phyloP scores from a whole-genome alignment of 1,140 invertebrate genomes.

The Cryptotermes secundus region DNA sequence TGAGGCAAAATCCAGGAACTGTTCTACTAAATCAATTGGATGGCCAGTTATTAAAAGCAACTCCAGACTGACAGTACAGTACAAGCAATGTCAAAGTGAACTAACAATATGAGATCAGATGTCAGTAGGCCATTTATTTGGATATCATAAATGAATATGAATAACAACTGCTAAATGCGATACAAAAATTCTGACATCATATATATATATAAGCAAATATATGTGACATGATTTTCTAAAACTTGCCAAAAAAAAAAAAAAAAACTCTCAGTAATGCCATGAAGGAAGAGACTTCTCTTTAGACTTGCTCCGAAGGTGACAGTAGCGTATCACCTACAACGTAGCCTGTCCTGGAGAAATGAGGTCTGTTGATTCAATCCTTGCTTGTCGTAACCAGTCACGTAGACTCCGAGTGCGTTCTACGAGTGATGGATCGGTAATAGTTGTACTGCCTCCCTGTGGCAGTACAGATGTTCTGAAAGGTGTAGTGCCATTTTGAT shows the following conservation, averaged over 20 bases:
- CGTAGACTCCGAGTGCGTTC: constrained; percentile 64
- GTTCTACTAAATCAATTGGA: too few relatives aligned
- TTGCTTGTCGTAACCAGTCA: constrained; percentile 62
- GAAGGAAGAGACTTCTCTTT: background rate
- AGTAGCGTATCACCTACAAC: constrained; percentile 41
- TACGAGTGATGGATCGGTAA: constrained; percentile 56
- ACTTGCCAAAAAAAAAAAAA: background rate
- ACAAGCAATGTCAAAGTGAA: too few relatives aligned
- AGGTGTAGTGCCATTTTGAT: constrained; percentile 35
- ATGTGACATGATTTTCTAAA: background rate
- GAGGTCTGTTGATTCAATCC: constrained; percentile 48
- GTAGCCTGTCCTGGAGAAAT: constrained; percentile 49
- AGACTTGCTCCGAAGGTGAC: background rate
- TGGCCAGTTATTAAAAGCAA: too few relatives aligned
- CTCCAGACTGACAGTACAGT: too few relatives aligned
- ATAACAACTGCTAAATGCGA: background rate
- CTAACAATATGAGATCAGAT: too few relatives aligned
- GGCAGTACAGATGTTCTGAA: constrained; percentile 50
- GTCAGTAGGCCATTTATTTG: background rate
- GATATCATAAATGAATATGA: background rate
- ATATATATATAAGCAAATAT: background rate
- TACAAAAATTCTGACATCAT: background rate
- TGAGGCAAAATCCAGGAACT: too few relatives aligned
- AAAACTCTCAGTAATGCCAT: background rate
- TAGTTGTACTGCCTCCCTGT: constrained; percentile 50